Conservation (phyloP, 2,888 invertebrate species). For the Sphaerophoria taeniata region DNA sequence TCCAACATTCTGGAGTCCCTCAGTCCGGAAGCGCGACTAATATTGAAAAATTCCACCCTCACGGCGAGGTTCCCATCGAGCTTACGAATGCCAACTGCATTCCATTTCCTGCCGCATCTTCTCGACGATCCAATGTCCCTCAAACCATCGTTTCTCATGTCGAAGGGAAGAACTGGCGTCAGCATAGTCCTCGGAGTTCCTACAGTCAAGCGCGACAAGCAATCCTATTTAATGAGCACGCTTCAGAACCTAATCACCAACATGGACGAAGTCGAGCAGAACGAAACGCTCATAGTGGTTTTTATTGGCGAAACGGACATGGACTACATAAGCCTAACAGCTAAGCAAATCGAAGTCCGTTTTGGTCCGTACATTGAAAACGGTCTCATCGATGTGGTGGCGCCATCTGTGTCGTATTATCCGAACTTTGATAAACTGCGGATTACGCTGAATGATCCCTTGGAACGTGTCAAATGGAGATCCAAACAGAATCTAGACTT, state of each 20-base stretch:
- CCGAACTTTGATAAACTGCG: slow-evolving; percentile 91
- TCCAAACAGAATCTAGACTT: slow-evolving; percentile 98
- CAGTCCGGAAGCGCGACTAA: slow-evolving; percentile 82
- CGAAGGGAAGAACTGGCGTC: slow-evolving; percentile 89
- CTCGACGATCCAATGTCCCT: slow-evolving; percentile 90
- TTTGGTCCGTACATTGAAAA: slow-evolving; percentile 89
- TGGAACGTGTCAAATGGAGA: slow-evolving; percentile 94
- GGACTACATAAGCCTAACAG: slow-evolving; percentile 89
- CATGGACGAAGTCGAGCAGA: slow-evolving; percentile 88
- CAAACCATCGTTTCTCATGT: slow-evolving; percentile 90
- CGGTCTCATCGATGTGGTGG: slow-evolving; percentile 94
- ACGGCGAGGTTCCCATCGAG: slow-evolving; percentile 83
- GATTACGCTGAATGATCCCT: slow-evolving; percentile 92
- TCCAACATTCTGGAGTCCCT: slow-evolving; percentile 80
- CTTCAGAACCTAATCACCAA: slow-evolving; percentile 92
- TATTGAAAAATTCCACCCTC: slow-evolving; percentile 84
- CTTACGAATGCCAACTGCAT: slow-evolving; percentile 90
- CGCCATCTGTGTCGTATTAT: slow-evolving; percentile 93
- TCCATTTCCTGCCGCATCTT: slow-evolving; percentile 94
- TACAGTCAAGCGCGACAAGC: slow-evolving; percentile 94
- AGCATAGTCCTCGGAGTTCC: slow-evolving; percentile 93
- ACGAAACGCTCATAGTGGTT: slow-evolving; percentile 92
- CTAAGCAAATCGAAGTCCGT: slow-evolving; percentile 89
- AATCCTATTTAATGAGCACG: slow-evolving; percentile 93
- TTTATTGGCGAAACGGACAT: slow-evolving; percentile 94